A percentile compares a stretch with the other conserved stretches of the same genome.
Evolutionary conservation across 2,113 vertebrate genomes (phyloP).

Genomic region (Pelodiscus sinensis): DNA sequence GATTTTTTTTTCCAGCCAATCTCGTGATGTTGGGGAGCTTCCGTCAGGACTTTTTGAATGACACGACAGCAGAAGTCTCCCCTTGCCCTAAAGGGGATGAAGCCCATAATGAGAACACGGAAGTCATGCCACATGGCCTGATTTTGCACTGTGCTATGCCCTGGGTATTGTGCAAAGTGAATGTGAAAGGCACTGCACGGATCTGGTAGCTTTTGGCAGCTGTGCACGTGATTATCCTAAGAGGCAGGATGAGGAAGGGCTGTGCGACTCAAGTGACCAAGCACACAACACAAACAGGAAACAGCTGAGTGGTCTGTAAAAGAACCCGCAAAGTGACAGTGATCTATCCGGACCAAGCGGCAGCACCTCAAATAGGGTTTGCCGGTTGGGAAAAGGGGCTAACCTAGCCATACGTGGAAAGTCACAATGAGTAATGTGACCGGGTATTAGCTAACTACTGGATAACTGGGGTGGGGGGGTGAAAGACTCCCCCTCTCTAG

Average conservation of each 20-base stretch:
- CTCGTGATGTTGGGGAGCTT: not conserved
- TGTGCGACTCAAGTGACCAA: not conserved
- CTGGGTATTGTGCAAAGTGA: accelerated
- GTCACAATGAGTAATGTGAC: too few relatives aligned
- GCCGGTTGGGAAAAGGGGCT: not conserved
- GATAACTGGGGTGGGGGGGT: not conserved
- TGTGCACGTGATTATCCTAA: too few relatives aligned
- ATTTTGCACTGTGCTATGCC: not conserved
- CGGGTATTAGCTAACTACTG: too few relatives aligned
- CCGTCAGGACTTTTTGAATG: accelerated
- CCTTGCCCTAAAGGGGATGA: not conserved
- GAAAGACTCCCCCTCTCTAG: not conserved
- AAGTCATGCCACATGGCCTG: not conserved
- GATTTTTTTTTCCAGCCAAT: not conserved
- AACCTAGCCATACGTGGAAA: too few relatives aligned
- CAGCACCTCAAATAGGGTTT: not conserved
- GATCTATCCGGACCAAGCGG: not conserved
- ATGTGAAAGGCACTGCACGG: accelerated
- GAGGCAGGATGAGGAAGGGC: not conserved
- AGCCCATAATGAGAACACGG: not conserved
- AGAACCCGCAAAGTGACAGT: not conserved
- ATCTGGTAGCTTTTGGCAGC: not conserved
- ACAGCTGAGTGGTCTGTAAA: not conserved
- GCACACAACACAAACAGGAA: not conserved
- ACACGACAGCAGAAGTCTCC: not conserved